Evolutionary conservation across 2,113 vertebrate genomes (phyloP), one percentile per base, ranked within the genome.

Genomic region (Osmerus mordax): DNA sequence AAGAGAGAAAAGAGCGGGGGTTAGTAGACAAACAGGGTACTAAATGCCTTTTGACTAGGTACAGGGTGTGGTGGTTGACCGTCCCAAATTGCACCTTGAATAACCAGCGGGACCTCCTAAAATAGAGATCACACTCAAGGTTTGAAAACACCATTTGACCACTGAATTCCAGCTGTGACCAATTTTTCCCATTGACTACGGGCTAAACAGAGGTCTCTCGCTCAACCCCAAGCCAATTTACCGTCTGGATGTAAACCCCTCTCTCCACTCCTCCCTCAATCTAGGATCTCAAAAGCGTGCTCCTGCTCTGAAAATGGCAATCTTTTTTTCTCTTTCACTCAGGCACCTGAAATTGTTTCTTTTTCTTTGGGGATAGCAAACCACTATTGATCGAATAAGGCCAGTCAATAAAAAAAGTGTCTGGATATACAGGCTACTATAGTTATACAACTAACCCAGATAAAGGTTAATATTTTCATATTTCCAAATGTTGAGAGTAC

Each of bases 131-230:
- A 61, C 58, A 25, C 28, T 59, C 16, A 58, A 59, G 36, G 81
- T 83, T 28, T 76, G 36, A 81, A 86, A 71, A 62, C 69, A 86
- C 23, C 60, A 70, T 67, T 65, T 76, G 77, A 84, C 62, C 73
- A 66, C 74, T 73, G 12, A 79, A 81, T 81, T 83, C 74, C 80
- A 81, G 77, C 85, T 81, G 70, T 85, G 75, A 67, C 76, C 78
- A 81, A 85, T 87, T 81, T 87, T 70, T 82, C 65, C 80, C 36
- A 68, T 32, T 83, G 70, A 88, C 73, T 25, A 59, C 21, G 73
- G 77, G 79, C 79, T 86, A 83, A 88, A 84, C 65, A 80, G 71
- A 82, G 76, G 81, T 82, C 69, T 83, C 61, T 74, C 78, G 86
- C 70, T 75, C 75, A 73, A 84, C 61, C 65, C 75, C 41, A 64